Evolutionary conservation across 1,140 invertebrate genomes (phyloP).

Genomic region (Vanessa tameamea): DNA sequence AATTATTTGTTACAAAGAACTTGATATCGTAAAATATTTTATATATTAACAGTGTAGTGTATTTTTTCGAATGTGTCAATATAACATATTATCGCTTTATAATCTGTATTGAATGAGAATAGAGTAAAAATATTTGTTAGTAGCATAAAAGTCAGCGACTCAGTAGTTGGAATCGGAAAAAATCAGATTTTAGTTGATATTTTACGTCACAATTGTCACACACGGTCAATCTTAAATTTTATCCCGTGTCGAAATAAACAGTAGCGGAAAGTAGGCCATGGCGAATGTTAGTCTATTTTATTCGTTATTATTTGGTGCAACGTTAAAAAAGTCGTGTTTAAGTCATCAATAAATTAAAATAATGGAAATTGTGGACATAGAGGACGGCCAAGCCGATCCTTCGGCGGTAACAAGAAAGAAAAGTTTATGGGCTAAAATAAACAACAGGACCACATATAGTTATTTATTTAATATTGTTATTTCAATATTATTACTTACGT

Average conservation of each 20-base stretch:
- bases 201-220: constrained; percentile 11
- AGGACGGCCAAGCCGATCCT: constrained; percentile 69
- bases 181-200: constrained; percentile 8
- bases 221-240: constrained; percentile 49
- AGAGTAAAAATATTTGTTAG: background rate
- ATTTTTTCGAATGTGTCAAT: too few relatives aligned
- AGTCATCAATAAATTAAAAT: constrained; percentile 45
- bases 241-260: constrained; percentile 65
- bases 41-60: too few relatives aligned
- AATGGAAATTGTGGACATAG: constrained; percentile 77
- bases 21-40: too few relatives aligned
- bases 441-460: constrained; percentile 76
- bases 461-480: constrained; percentile 77
- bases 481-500: constrained; percentile 73
- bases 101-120: background rate
- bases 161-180: background rate
- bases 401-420: constrained; percentile 68
- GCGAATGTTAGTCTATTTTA: constrained; percentile 52
- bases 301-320: constrained; percentile 39
- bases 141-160: background rate
- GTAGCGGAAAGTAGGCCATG: constrained; percentile 67
- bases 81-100: too few relatives aligned
- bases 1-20: too few relatives aligned
- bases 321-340: constrained; percentile 45
- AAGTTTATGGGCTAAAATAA: constrained; percentile 78